Conservation (phyloP, 2,888 invertebrate genomes). For the Xestia ashworthii region DNA sequence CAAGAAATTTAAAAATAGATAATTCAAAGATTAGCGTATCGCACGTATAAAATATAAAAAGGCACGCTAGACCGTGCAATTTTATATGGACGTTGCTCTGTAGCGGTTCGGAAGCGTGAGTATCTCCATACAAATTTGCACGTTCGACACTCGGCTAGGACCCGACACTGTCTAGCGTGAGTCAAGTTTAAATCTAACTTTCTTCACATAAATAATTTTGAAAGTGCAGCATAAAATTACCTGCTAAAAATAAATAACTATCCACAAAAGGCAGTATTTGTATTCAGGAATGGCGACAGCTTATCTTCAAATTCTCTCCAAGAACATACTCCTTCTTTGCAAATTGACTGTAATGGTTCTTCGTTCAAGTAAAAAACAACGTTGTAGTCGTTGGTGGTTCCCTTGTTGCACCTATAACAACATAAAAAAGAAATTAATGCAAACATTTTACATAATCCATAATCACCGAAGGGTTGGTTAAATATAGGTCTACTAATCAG, state of each 20-base stretch:
- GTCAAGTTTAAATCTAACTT: not conserved
- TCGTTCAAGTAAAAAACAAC: constrained; percentile 84
- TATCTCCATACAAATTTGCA: too few species aligned
- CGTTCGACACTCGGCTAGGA: too few species aligned
- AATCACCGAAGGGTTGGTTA: not conserved
- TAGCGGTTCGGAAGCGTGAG: too few species aligned
- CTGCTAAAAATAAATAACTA: constrained; percentile 12
- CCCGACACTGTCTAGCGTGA: too few species aligned
- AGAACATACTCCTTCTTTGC: constrained; percentile 81
- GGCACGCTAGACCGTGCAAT: too few species aligned
- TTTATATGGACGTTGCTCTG: too few species aligned
- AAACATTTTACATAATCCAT: not conserved
- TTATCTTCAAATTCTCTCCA: constrained; percentile 83
- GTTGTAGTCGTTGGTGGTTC: constrained; percentile 73
- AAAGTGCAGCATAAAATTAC: not conserved
- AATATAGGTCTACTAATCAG: too few species aligned
- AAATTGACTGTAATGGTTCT: constrained; percentile 80
- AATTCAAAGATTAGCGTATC: not conserved
- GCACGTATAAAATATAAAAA: not conserved
- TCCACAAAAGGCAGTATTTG: constrained; percentile 75
- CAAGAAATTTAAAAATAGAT: not conserved
- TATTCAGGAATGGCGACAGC: constrained; percentile 75
- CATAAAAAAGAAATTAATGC: not conserved
- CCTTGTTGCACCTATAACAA: constrained; percentile 72
- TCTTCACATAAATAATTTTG: not conserved